Percentiles rank a stretch among this genome's conserved stretches.
Evolutionary conservation across 2,113 vertebrate species (phyloP).

Genomic region (Elephantulus edwardii): DNA sequence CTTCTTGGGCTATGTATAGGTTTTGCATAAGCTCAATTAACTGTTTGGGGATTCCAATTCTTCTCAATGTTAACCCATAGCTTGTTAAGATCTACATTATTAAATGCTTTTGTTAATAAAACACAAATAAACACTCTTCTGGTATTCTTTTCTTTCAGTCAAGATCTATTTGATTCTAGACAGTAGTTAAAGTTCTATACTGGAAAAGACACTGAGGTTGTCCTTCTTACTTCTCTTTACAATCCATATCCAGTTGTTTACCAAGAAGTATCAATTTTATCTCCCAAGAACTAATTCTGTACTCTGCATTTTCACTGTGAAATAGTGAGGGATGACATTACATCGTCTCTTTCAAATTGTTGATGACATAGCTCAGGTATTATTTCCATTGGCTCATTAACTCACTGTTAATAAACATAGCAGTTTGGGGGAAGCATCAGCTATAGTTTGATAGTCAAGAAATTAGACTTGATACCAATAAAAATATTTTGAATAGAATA

Average conservation of each 20-base stretch:
- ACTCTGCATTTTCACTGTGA: not conserved
- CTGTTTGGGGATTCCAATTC: too few species aligned
- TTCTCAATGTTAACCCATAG: too few species aligned
- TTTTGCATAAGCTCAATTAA: too few species aligned
- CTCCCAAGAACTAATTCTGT: not conserved
- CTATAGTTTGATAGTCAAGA: not conserved
- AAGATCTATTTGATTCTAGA: not conserved
- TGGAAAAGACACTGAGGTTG: not conserved
- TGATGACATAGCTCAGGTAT: not conserved
- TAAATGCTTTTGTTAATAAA: too few species aligned
- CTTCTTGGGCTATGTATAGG: too few species aligned
- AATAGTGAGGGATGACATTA: not conserved
- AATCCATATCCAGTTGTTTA: not conserved
- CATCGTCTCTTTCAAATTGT: not conserved
- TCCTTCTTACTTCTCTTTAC: not conserved
- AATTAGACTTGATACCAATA: not conserved
- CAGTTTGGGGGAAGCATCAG: not conserved
- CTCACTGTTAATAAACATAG: not conserved
- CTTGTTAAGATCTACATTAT: too few species aligned
- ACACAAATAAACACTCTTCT: too few species aligned
- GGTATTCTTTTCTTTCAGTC: too few species aligned
- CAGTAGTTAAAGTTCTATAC: not conserved
- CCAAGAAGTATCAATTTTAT: not conserved
- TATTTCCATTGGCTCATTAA: not conserved
- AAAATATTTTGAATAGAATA: not conserved